A percentile compares a stretch with the other conserved stretches of the same genome.
Conservation (phyloP, 2,113 vertebrate species). For the Hipposideros armiger region DNA sequence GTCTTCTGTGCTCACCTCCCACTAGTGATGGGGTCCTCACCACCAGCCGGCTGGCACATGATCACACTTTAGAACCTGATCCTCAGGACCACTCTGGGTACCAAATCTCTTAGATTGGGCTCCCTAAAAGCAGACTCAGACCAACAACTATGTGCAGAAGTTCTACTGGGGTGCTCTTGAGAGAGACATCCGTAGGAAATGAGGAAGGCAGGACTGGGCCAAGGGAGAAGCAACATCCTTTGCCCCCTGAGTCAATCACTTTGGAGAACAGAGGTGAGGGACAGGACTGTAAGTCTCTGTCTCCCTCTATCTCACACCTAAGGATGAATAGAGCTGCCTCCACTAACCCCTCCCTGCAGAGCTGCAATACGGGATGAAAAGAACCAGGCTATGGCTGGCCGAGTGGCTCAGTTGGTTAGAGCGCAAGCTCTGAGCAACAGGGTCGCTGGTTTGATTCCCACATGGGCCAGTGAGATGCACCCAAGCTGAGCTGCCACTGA, state of each 20-base stretch:
- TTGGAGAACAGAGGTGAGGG: background rate
- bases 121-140: background rate
- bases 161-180: background rate
- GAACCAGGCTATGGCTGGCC: background rate
- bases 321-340: background rate
- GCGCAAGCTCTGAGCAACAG: no score
- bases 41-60: background rate
- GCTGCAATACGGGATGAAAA: background rate
- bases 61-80: background rate
- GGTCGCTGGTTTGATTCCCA: no score
- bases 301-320: background rate
- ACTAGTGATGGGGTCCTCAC: background rate
- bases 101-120: background rate
- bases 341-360: background rate
- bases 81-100: background rate
- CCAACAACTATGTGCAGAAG: background rate
- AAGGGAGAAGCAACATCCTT: background rate
- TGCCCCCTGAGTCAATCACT: background rate
- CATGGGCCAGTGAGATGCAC: no score
- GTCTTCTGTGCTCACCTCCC: background rate
- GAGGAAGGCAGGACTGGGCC: background rate
- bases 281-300: background rate
- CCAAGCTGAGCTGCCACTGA: no score
- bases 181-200: background rate
- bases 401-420: no score